These are phyloP conservation scores for Platycheirus albimanus DNA, from an alignment of 2,888 invertebrate genomes.

Conservation along the genomic window DNA sequence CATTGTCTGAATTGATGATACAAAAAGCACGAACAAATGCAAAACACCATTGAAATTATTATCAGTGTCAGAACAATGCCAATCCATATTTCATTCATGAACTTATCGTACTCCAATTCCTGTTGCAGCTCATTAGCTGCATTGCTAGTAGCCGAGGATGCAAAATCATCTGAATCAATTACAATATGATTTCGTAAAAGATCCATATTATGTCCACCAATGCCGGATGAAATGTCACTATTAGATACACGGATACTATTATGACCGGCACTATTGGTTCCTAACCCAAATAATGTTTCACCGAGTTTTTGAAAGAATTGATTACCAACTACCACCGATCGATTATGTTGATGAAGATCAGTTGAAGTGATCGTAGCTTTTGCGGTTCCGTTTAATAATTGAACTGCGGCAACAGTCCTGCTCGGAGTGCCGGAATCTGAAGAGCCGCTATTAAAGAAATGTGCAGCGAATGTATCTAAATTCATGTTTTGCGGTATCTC, in stretches of 20 bases:
- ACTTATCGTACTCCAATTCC: conserved; percentile 84
- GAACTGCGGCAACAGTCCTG: conserved; percentile 13
- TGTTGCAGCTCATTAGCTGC: conserved; percentile 78
- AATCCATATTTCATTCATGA: conserved; percentile 86
- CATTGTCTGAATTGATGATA: conserved; percentile 87
- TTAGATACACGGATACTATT: conserved; percentile 73
- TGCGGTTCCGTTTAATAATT: conserved; percentile 49
- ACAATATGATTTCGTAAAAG: conserved; percentile 78
- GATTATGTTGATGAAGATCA: conserved; percentile 42
- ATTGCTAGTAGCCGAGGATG: conserved; percentile 75
- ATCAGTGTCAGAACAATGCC: conserved; percentile 85
- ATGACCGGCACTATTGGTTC: conserved; percentile 34
- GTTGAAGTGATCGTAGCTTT: conserved; percentile 46
- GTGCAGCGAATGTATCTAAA: conserved; percentile 79
- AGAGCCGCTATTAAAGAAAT: conserved; percentile 42
- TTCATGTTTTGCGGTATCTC: conserved; percentile 80
- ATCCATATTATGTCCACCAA: conserved; percentile 75
- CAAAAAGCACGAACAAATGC: conserved; percentile 86
- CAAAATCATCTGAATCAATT: conserved; percentile 78
- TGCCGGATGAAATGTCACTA: conserved; percentile 17
- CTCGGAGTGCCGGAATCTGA: conserved; percentile 19
- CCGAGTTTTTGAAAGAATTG: conserved; percentile 80
- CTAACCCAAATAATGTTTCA: conserved; percentile 79
- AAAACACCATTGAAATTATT: conserved; percentile 86
- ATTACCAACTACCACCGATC: conserved; percentile 51